These are phyloP conservation scores for Stegostoma tigrinum DNA, from an alignment of 2,113 vertebrate genomes.

Conservation along the genomic window DNA sequence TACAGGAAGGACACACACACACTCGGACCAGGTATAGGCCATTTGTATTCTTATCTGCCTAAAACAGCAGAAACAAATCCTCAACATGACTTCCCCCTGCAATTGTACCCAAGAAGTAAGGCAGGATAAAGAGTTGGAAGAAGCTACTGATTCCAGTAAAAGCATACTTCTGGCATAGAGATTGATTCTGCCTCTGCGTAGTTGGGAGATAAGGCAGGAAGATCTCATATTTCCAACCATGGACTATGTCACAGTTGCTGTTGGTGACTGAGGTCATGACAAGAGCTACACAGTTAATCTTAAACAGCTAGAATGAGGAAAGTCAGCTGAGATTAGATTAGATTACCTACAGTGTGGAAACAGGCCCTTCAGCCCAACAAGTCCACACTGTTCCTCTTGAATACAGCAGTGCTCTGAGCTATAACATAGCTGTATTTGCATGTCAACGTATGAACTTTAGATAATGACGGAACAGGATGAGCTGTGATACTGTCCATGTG, in stretches of 20 bases:
- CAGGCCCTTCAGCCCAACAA: too few relatives aligned
- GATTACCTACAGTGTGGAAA: too few relatives aligned
- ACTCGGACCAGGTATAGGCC: too few relatives aligned
- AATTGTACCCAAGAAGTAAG: not conserved
- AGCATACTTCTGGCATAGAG: not conserved
- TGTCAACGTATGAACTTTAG: not conserved
- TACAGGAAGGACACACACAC: too few relatives aligned
- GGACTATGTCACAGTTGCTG: not conserved
- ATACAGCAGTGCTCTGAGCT: not conserved
- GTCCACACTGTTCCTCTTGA: not conserved
- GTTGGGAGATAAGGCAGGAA: not conserved
- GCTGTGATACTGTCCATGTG: not conserved
- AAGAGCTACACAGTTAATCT: not conserved
- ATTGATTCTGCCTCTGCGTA: not conserved
- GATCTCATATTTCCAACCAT: not conserved
- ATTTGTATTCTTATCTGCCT: not conserved
- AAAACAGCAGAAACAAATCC: not conserved
- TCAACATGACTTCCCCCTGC: not conserved
- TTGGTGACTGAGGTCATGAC: not conserved
- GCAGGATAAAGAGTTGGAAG: not conserved
- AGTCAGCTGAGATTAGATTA: not conserved
- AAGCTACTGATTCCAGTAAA: not conserved
- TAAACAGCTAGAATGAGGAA: not conserved
- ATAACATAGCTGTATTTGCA: not conserved
- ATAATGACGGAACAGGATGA: not conserved